Conservation (phyloP, 2,888 invertebrate genomes). For the Leucoptera coffeella region DNA sequence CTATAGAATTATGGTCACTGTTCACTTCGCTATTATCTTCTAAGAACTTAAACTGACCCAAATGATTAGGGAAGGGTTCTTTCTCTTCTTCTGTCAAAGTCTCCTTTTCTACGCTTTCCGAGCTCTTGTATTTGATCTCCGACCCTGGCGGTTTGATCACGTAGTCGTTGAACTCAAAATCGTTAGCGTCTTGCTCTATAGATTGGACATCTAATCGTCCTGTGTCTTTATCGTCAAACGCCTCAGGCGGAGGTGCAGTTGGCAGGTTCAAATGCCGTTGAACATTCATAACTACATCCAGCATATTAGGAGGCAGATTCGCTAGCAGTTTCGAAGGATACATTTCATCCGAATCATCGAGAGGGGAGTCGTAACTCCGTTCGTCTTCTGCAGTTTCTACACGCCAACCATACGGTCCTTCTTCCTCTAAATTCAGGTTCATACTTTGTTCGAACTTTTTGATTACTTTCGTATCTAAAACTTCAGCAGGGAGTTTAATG, state of each 20-base stretch:
- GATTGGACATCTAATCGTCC: constrained; percentile 30
- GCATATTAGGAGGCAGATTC: constrained; percentile 29
- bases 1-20: too few species aligned
- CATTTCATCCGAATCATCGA: constrained; percentile 16
- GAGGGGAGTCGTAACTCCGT: constrained; percentile 14
- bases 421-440: background rate
- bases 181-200: constrained; percentile 39
- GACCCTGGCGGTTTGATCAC: constrained; percentile 33
- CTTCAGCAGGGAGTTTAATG: constrained; percentile 21
- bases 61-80: constrained; percentile 32
- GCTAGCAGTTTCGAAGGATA: too few species aligned
- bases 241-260: constrained; percentile 24
- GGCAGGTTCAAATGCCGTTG: constrained; percentile 17
- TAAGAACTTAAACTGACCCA: constrained; percentile 29
- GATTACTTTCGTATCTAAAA: constrained; percentile 12
- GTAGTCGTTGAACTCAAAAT: constrained; percentile 32
- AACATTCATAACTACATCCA: constrained; percentile 23
- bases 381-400: constrained; percentile 6
- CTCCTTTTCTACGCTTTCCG: constrained; percentile 16
- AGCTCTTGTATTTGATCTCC: constrained; percentile 32
- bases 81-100: constrained; percentile 15
- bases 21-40: constrained; percentile 13
- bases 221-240: constrained; percentile 20
- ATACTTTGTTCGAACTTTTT: constrained; percentile 6
- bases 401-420: constrained; percentile 19